Conservation (phyloP, 2,113 vertebrate species). For the Calyptommatus sinebrachiatus region DNA sequence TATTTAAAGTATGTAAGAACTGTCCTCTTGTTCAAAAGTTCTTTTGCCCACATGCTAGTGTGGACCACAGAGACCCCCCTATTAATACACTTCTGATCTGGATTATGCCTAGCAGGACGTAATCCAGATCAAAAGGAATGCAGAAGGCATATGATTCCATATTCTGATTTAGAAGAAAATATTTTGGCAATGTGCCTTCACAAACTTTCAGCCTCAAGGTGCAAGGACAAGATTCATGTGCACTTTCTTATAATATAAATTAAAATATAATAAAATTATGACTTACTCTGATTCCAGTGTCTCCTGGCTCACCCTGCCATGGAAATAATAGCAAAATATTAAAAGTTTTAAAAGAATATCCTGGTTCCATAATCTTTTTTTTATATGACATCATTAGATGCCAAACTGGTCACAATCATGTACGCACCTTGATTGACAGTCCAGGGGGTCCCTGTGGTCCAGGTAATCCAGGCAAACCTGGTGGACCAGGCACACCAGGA, state of each 20-base stretch:
- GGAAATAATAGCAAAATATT: not conserved
- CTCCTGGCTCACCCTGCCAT: slow-evolving; percentile 81
- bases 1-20: no score
- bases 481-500: slow-evolving; percentile 72
- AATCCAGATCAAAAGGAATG: no score
- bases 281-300: slow-evolving; percentile 77
- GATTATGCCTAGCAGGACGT: no score
- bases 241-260: not conserved
- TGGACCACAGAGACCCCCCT: no score
- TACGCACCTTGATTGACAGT: slow-evolving; percentile 78
- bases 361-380: not conserved
- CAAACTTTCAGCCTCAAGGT: no score
- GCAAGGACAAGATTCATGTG: no score
- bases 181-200: no score
- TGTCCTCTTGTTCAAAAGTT: no score
- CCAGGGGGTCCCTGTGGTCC: slow-evolving; percentile 77
- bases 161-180: no score
- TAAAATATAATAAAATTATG: not conserved
- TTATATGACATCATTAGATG: not conserved
- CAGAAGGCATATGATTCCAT: no score
- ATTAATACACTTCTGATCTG: no score
- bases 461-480: slow-evolving; percentile 74
- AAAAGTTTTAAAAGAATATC: not conserved
- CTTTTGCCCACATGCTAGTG: no score
- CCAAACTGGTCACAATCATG: not conserved